Evolutionary conservation across 2,888 invertebrate genomes (phyloP).

Genomic region (Chrysolina haemoptera): DNA sequence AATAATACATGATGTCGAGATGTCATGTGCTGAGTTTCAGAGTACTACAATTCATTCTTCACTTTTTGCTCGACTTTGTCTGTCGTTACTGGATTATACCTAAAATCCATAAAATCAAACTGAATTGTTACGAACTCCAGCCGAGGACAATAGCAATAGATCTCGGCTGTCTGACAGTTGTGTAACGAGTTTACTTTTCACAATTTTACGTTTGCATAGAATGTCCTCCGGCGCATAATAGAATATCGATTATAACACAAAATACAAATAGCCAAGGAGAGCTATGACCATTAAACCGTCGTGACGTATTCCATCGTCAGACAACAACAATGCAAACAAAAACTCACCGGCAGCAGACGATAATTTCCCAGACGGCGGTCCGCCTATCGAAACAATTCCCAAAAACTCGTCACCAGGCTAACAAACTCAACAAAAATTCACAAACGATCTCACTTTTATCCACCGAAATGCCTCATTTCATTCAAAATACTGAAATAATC

Average conservation of each 20-base stretch:
- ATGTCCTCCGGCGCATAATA: neutral
- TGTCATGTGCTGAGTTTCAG: too few relatives aligned
- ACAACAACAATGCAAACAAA: slow-evolving; percentile 24
- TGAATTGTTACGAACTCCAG: neutral
- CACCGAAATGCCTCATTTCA: slow-evolving; percentile 22
- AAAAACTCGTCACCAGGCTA: slow-evolving; percentile 18
- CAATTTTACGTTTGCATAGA: neutral
- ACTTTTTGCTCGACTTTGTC: too few relatives aligned
- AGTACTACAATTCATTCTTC: too few relatives aligned
- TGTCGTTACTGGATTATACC: too few relatives aligned
- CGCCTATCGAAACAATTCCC: slow-evolving; percentile 25
- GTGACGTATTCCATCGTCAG: neutral
- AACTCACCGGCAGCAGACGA: slow-evolving; percentile 47
- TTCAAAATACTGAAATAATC: slow-evolving; percentile 19
- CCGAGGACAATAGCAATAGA: slow-evolving; percentile 14
- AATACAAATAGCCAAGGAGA: neutral
- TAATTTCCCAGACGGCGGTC: slow-evolving; percentile 32
- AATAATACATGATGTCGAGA: too few relatives aligned
- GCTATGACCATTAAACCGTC: neutral
- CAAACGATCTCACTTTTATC: slow-evolving; percentile 2
- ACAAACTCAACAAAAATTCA: slow-evolving; percentile 6
- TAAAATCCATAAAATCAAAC: neutral
- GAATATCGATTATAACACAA: slow-evolving; percentile 1
- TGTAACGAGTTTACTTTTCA: slow-evolving; percentile 2
- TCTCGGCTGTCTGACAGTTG: slow-evolving; percentile 15